phyloP scores from a whole-genome alignment of 1,140 invertebrate genomes.

The Galendromus occidentalis region DNA sequence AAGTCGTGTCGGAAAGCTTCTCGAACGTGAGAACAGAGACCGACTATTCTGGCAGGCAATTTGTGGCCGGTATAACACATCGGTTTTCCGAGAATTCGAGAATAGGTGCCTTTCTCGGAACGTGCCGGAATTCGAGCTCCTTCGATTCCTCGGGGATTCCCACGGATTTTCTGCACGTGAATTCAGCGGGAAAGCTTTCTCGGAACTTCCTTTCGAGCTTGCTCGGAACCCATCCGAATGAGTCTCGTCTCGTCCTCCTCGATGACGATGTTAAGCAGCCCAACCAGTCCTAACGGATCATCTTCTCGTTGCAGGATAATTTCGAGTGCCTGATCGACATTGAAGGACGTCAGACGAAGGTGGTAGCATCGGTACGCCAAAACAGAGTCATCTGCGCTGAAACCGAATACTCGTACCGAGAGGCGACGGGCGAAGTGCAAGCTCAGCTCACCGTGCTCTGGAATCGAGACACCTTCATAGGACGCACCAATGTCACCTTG shows the following conservation, averaged over 20 bases:
- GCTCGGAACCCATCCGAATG: not conserved
- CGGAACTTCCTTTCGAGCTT: not conserved
- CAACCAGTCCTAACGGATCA: not conserved
- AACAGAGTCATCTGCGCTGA: slow-evolving; percentile 71
- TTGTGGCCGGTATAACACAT: too few species aligned
- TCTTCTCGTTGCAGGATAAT: slow-evolving; percentile 17
- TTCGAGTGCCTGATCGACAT: slow-evolving; percentile 78
- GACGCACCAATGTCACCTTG: slow-evolving; percentile 63
- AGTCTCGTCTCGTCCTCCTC: not conserved
- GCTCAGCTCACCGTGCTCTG: slow-evolving; percentile 71
- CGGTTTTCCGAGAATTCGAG: not conserved
- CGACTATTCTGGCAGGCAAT: too few species aligned
- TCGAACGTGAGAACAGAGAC: too few species aligned
- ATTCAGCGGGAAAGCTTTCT: not conserved
- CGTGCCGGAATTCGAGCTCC: too few species aligned
- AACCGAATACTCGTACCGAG: slow-evolving; percentile 74
- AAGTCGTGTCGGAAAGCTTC: too few species aligned
- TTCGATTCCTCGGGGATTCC: too few species aligned
- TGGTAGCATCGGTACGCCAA: slow-evolving; percentile 60
- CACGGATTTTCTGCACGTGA: too few species aligned
- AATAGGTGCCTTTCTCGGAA: too few species aligned
- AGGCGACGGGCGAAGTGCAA: slow-evolving; percentile 58
- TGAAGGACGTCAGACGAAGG: slow-evolving; percentile 65
- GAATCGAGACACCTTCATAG: slow-evolving; percentile 78
- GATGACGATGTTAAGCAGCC: not conserved